Conservation (phyloP, 2,113 vertebrate genomes). For the Burhinus bistriatus region DNA sequence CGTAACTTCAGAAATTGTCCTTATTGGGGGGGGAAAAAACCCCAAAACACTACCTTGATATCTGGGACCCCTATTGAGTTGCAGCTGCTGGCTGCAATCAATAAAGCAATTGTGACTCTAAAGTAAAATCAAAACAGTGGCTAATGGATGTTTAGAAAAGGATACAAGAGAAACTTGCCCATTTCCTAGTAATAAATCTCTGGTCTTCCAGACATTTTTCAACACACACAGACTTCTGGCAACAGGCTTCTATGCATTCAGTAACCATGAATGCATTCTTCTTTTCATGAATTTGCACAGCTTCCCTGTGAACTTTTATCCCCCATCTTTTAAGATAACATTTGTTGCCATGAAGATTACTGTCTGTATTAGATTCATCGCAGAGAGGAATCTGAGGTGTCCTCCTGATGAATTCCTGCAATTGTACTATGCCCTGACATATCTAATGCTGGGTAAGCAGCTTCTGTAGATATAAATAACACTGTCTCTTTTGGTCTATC, state of each 20-base stretch:
- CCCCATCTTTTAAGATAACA: background rate
- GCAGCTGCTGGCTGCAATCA: too few species aligned
- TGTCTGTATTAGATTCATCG: background rate
- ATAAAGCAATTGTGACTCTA: too few species aligned
- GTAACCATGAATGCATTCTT: too few species aligned
- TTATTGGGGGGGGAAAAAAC: background rate
- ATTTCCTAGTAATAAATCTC: too few species aligned
- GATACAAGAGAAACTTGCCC: too few species aligned
- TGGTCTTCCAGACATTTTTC: too few species aligned
- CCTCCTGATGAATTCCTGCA: background rate
- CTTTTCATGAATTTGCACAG: too few species aligned
- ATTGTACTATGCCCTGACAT: background rate
- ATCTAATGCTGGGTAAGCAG: constrained; percentile 23
- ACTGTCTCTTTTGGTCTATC: background rate
- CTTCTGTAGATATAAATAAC: constrained; percentile 25
- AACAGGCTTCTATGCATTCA: too few species aligned
- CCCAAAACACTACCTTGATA: background rate
- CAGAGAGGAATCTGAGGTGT: background rate
- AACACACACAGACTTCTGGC: too few species aligned
- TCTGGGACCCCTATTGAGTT: too few species aligned
- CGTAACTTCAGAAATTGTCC: background rate
- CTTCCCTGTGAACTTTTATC: background rate
- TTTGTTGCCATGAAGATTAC: background rate
- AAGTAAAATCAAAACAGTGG: too few species aligned
- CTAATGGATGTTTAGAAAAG: too few species aligned